Percentiles rank a stretch among this genome's conserved stretches.
Evolutionary conservation across 2,888 invertebrate genomes (phyloP).

Genomic region (Megamerina dolium): DNA sequence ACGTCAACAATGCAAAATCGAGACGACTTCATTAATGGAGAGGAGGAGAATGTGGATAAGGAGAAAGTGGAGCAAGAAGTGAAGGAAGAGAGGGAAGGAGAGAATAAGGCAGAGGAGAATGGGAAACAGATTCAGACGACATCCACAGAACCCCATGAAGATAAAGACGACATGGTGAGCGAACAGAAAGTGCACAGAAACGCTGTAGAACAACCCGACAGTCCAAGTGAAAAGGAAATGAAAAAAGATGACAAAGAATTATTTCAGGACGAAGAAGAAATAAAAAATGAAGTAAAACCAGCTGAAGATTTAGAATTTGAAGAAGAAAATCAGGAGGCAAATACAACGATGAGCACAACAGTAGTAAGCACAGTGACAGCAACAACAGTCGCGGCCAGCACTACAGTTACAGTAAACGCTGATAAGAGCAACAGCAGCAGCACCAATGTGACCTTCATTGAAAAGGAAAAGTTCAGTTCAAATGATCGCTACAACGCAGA

Average conservation of each 20-base stretch:
- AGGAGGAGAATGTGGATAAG: not conserved
- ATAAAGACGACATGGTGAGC: constrained; percentile 4
- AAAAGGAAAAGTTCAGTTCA: too few species aligned
- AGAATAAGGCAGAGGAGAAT: constrained; percentile 11
- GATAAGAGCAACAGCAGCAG: constrained; percentile 23
- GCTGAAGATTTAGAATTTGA: constrained; percentile 1
- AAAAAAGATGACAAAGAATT: too few species aligned
- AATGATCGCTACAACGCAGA: too few species aligned
- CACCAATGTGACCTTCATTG: too few species aligned
- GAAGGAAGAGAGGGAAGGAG: constrained; percentile 9
- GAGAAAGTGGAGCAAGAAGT: constrained; percentile 4
- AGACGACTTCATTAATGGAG: constrained; percentile 6
- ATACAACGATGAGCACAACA: constrained; percentile 7
- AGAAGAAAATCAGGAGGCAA: constrained; percentile 2
- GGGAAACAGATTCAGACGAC: constrained; percentile 8
- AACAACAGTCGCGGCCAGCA: constrained; percentile 16
- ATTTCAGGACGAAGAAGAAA: not conserved
- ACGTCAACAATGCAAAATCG: too few species aligned
- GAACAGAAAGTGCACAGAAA: too few species aligned
- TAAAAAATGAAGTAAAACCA: not conserved
- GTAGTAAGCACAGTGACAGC: constrained; percentile 16
- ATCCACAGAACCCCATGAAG: constrained; percentile 4
- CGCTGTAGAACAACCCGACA: too few species aligned
- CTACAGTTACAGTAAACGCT: constrained; percentile 17
- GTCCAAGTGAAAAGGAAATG: too few species aligned